Evolutionary conservation across 2,888 invertebrate species (phyloP).

Genomic region (Syritta pipiens): DNA sequence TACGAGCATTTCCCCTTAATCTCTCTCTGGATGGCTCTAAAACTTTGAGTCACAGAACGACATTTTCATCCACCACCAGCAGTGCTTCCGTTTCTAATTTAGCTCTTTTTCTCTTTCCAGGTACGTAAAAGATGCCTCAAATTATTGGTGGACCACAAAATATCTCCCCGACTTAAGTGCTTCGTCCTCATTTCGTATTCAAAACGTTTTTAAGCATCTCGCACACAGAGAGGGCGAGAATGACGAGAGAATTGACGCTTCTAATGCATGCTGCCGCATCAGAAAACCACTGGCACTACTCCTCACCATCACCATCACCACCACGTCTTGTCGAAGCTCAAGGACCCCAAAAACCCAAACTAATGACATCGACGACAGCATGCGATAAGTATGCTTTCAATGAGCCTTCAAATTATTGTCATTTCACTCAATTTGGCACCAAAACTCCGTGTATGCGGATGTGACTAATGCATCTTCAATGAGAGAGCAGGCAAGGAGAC

Average conservation of each 20-base stretch:
- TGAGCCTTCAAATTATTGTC: conserved; percentile 70
- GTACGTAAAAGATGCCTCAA: not conserved
- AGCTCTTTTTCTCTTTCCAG: conserved; percentile 14
- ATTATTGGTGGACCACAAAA: not conserved
- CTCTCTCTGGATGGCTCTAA: too few relatives aligned
- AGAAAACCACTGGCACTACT: conserved; percentile 8
- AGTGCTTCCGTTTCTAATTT: too few relatives aligned
- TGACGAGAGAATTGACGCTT: not conserved
- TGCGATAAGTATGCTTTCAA: conserved; percentile 65
- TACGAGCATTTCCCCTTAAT: too few relatives aligned
- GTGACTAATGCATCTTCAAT: conserved; percentile 67
- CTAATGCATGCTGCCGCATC: conserved; percentile 9
- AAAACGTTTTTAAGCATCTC: not conserved
- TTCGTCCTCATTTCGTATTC: conserved; percentile 1
- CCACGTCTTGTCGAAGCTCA: too few relatives aligned
- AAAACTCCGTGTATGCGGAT: conserved; percentile 59
- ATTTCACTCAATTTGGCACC: conserved; percentile 69
- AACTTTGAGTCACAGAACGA: too few relatives aligned
- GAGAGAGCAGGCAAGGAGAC: conserved; percentile 56
- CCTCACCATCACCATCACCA: too few relatives aligned
- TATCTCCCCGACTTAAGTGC: conserved; percentile 1
- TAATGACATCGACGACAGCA: conserved; percentile 48
- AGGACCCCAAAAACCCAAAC: conserved; percentile 30
- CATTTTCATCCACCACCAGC: too few relatives aligned
- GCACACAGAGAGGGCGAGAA: conserved; percentile 5